Evolutionary conservation across 2,113 vertebrate genomes (phyloP).

Genomic region (Ciconia maguari): DNA sequence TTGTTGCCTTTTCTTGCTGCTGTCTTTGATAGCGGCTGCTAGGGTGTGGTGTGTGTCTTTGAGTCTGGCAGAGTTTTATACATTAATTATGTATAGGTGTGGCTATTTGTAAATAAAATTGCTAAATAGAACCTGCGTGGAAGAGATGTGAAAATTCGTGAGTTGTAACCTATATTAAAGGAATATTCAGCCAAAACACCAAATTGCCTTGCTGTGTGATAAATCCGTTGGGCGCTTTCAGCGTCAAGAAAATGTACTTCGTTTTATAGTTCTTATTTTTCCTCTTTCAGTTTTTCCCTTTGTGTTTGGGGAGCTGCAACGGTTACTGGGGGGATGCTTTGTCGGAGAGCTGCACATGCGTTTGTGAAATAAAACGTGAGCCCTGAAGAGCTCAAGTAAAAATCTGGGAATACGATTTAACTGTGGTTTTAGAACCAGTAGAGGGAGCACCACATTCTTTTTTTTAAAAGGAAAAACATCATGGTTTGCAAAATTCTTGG

Average conservation of each 20-base stretch:
- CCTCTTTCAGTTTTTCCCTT: neutral
- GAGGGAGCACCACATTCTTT: neutral
- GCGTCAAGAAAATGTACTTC: rapidly evolving
- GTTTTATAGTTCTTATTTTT: neutral
- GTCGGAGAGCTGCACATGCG: rapidly evolving
- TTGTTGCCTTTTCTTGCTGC: neutral
- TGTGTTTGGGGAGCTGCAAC: neutral
- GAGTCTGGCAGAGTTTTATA: neutral
- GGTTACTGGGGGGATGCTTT: neutral
- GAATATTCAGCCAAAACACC: neutral
- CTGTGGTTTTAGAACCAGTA: neutral
- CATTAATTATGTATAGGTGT: rapidly evolving
- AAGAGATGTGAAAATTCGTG: rapidly evolving
- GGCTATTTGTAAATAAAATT: neutral
- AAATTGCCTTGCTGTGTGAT: too few species aligned
- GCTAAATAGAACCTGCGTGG: neutral
- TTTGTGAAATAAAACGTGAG: neutral
- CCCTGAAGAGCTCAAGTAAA: neutral
- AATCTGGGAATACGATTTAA: neutral
- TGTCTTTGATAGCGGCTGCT: neutral
- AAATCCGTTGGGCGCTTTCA: rapidly evolving
- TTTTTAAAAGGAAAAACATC: neutral
- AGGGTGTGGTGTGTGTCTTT: too few species aligned
- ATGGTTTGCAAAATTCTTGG: neutral
- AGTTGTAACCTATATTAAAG: neutral